Conservation (phyloP, 2,797 vertebrate genomes). For the Eulemur rubriventer region DNA sequence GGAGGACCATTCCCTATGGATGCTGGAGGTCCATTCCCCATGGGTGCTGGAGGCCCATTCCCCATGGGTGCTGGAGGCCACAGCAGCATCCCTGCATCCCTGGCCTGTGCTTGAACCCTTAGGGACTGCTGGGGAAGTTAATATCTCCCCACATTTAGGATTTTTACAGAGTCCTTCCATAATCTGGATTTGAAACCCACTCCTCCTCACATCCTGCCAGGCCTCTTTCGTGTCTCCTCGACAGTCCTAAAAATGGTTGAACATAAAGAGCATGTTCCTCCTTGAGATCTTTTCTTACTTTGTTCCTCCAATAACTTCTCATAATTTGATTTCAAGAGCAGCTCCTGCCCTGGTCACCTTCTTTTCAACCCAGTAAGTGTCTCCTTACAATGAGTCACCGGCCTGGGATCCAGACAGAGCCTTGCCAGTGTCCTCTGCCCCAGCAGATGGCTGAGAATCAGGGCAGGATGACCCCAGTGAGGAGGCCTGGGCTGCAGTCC, state of each 20-base stretch:
- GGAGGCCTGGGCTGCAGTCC: not conserved
- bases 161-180: not conserved
- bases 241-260: not conserved
- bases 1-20: too few species aligned
- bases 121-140: not conserved
- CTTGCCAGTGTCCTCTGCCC: fast-evolving
- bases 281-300: not conserved
- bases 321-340: not conserved
- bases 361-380: not conserved
- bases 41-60: not conserved
- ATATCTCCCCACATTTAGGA: not conserved
- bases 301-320: not conserved
- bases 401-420: not conserved
- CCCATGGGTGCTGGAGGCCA: not conserved
- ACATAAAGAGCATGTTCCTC: not conserved
- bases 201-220: not conserved
- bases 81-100: not conserved
- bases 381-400: not conserved
- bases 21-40: too few species aligned
- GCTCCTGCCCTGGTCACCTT: not conserved
- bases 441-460: not conserved
- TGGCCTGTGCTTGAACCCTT: not conserved
- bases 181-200: not conserved
- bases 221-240: not conserved
- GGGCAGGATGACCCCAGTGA: not conserved